These are phyloP conservation scores for Aphidius ervi DNA, from an alignment of 1,140 invertebrate genomes.

Conservation along the genomic window DNA sequence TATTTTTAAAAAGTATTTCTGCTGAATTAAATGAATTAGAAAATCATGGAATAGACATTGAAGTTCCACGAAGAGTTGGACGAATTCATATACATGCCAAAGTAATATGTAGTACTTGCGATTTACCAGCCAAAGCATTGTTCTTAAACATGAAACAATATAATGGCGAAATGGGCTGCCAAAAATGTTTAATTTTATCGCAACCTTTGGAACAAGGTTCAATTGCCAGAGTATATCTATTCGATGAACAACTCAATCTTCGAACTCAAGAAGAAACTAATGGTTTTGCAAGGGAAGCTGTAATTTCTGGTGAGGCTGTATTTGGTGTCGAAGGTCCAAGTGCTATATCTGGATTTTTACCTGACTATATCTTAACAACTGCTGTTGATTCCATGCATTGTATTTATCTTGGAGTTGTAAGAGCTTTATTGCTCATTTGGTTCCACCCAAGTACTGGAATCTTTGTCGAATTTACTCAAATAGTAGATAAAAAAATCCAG, in stretches of 20 bases:
- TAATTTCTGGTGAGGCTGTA: background rate
- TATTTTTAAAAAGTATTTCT: conserved; percentile 17
- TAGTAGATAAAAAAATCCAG: background rate
- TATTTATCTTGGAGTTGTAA: conserved; percentile 23
- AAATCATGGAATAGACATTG: too few relatives aligned
- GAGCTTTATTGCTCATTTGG: background rate
- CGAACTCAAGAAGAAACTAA: conserved; percentile 8
- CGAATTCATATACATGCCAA: too few relatives aligned
- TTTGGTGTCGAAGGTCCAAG: conserved; percentile 20
- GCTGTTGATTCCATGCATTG: conserved; percentile 27
- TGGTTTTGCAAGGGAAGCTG: conserved; percentile 1
- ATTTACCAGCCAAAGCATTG: too few relatives aligned
- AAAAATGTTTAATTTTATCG: background rate
- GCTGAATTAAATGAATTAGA: conserved; percentile 5
- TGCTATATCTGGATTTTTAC: conserved; percentile 17
- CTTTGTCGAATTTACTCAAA: background rate
- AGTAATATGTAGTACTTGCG: too few relatives aligned
- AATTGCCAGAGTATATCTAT: background rate
- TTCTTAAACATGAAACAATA: conserved; percentile 10
- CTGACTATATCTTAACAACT: conserved; percentile 17
- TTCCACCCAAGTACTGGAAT: background rate
- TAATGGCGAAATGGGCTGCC: conserved; percentile 23
- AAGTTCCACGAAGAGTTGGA: too few relatives aligned
- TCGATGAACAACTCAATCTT: background rate
- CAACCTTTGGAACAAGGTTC: background rate